These are phyloP conservation scores for Bombyx huttoni DNA, from an alignment of 2,888 invertebrate species.

Conservation along the genomic window DNA sequence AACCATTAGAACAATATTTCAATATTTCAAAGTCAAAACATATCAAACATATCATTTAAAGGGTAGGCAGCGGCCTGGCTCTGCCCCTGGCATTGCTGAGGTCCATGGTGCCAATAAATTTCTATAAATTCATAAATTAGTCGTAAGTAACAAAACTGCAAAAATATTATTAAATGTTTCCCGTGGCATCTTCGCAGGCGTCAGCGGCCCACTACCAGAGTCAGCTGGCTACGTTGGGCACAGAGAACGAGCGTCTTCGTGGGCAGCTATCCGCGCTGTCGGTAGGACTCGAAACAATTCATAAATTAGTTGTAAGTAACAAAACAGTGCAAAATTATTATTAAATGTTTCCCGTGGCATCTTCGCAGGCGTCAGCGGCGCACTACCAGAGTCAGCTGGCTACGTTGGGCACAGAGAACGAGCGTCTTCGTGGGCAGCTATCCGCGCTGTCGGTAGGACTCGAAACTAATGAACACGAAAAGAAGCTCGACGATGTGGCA, in stretches of 20 bases:
- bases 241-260: constrained; percentile 79
- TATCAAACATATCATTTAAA: no score
- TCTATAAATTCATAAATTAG: no score
- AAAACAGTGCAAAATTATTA: no score
- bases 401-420: constrained; percentile 78
- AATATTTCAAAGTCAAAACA: no score
- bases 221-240: constrained; percentile 76
- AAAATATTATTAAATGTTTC: no score
- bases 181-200: constrained; percentile 57
- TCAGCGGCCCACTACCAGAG: constrained; percentile 81
- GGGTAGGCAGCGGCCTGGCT: no score
- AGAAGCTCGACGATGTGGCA: constrained; percentile 86
- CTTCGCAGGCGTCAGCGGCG: constrained; percentile 77
- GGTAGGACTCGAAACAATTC: constrained; percentile 43
- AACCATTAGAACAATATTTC: no score
- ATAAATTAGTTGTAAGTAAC: no score
- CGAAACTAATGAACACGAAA: constrained; percentile 79
- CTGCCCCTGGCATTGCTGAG: no score
- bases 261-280: constrained; percentile 65
- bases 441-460: constrained; percentile 41
- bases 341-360: neutral
- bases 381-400: constrained; percentile 80
- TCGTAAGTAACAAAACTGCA: no score
- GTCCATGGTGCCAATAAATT: no score
- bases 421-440: constrained; percentile 75